Evolutionary conservation across 2,888 invertebrate genomes (phyloP).

Genomic region (Alloscopus bannaensis): DNA sequence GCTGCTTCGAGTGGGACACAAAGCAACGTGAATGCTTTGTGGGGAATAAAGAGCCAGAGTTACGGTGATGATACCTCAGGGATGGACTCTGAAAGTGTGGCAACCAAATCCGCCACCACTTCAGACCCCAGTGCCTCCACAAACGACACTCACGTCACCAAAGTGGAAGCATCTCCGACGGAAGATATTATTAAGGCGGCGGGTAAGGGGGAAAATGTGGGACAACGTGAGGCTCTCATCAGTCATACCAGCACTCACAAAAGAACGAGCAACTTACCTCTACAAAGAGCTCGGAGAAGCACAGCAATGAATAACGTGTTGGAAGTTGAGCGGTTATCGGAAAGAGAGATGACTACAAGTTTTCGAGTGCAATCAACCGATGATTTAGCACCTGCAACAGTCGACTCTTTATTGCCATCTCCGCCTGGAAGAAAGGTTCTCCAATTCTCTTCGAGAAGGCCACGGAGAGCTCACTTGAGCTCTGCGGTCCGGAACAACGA

Average conservation of each 20-base stretch:
- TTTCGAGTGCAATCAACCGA: background rate
- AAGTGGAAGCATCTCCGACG: slow-evolving; percentile 48
- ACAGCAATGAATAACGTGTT: slow-evolving; percentile 15
- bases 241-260: slow-evolving; percentile 28
- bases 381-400: background rate
- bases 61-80: slow-evolving; percentile 60
- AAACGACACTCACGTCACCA: slow-evolving; percentile 24
- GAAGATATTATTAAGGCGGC: slow-evolving; percentile 53
- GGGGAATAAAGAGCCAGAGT: slow-evolving; percentile 45
- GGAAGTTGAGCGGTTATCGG: slow-evolving; percentile 16
- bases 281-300: slow-evolving; percentile 34
- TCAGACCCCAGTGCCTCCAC: slow-evolving; percentile 30
- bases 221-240: slow-evolving; percentile 35
- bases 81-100: slow-evolving; percentile 49
- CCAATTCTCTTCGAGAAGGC: slow-evolving; percentile 23
- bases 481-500: slow-evolving; percentile 32
- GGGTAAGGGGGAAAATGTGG: slow-evolving; percentile 19
- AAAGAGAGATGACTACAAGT: slow-evolving; percentile 21
- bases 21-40: slow-evolving; percentile 35
- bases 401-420: slow-evolving; percentile 32
- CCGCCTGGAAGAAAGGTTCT: slow-evolving; percentile 33
- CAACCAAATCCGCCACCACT: slow-evolving; percentile 50
- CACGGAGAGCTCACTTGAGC: slow-evolving; percentile 36
- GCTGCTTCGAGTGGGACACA: slow-evolving; percentile 8
- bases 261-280: slow-evolving; percentile 36